These are phyloP conservation scores for Mycalesis mineus DNA, from an alignment of 2,888 invertebrate species.

Conservation along the genomic window DNA sequence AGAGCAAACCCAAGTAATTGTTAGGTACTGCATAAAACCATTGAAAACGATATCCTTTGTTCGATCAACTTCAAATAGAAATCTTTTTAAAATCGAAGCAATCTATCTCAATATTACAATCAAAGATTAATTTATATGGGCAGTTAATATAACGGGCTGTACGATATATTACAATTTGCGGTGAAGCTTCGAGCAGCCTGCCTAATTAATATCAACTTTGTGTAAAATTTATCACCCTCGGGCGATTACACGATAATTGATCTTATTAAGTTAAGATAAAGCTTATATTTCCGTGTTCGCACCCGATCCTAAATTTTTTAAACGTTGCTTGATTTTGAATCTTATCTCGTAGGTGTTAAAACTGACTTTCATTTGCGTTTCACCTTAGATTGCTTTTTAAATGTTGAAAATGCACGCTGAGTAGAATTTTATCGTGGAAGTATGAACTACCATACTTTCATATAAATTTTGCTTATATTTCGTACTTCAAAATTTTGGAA, in stretches of 20 bases:
- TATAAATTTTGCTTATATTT: constrained; percentile 22
- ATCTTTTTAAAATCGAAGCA: constrained; percentile 3
- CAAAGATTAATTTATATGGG: constrained; percentile 30
- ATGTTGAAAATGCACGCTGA: constrained; percentile 37
- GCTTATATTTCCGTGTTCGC: constrained; percentile 15
- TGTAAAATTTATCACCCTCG: constrained; percentile 51
- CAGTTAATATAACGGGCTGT: constrained; percentile 33
- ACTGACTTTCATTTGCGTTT: not conserved
- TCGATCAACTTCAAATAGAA: not conserved
- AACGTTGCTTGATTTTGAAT: constrained; percentile 9
- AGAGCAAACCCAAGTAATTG: too few relatives aligned
- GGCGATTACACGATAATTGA: constrained; percentile 36
- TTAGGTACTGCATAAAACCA: too few relatives aligned
- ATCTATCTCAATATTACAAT: constrained; percentile 19
- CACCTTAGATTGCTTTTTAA: constrained; percentile 31
- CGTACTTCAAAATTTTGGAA: constrained; percentile 21
- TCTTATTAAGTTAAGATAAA: constrained; percentile 33
- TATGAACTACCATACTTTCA: constrained; percentile 25
- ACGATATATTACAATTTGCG: constrained; percentile 40
- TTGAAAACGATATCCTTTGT: too few relatives aligned
- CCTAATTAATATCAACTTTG: constrained; percentile 74
- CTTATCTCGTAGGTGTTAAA: constrained; percentile 18
- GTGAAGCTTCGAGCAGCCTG: constrained; percentile 46
- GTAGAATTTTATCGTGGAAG: constrained; percentile 37
- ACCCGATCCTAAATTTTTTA: constrained; percentile 8